A percentile compares a stretch with the other conserved stretches of the same genome.
Conservation (phyloP, 1,140 invertebrate species). For the Drosophila aff. region DNA sequence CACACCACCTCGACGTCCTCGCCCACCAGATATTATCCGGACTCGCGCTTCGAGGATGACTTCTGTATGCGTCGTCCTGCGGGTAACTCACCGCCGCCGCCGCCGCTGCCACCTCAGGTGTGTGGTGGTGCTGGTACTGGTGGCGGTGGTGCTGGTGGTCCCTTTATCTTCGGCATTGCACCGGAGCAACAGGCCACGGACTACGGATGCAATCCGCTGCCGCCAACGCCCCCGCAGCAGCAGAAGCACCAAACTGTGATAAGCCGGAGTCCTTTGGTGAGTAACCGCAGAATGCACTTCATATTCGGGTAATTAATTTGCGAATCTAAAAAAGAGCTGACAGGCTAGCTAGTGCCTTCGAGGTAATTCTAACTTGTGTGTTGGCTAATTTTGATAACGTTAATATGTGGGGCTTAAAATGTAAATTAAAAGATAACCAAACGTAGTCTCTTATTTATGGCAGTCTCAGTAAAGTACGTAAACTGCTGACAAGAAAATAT, state of each 20-base stretch:
- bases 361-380: neutral
- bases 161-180: constrained; percentile 78
- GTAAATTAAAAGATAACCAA: neutral
- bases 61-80: constrained; percentile 62
- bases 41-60: constrained; percentile 78
- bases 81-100: constrained; percentile 5
- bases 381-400: neutral
- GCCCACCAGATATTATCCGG: constrained; percentile 50
- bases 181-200: constrained; percentile 63
- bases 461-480: neutral
- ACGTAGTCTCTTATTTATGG: neutral
- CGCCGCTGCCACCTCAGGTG: neutral
- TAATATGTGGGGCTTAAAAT: neutral
- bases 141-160: constrained; percentile 28
- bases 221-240: constrained; percentile 36
- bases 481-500: neutral
- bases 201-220: constrained; percentile 43
- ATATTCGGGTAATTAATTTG: neutral
- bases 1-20: constrained; percentile 42
- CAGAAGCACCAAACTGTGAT: constrained; percentile 30
- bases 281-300: neutral
- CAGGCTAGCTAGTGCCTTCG: neutral
- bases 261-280: constrained; percentile 30
- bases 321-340: neutral
- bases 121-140: neutral